phyloP scores from a whole-genome alignment of 1,140 invertebrate species.

The Lasaia peninsularis region DNA sequence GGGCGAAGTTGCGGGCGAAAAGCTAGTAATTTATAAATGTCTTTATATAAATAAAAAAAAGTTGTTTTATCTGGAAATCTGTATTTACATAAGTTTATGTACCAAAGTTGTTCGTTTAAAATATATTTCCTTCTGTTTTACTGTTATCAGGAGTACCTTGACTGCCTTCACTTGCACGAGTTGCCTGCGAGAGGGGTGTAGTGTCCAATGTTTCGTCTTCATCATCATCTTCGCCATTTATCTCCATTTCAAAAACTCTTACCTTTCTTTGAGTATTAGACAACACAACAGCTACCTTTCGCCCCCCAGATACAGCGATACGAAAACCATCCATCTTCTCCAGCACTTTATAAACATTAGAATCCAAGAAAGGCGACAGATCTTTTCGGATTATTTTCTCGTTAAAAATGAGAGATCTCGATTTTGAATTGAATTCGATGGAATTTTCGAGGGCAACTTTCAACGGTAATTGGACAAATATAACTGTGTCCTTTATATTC shows the following conservation, averaged over 20 bases:
- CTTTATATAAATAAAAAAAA: too few relatives aligned
- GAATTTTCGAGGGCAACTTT: conserved; percentile 68
- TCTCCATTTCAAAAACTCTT: conserved; percentile 93
- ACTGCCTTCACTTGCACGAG: conserved; percentile 34
- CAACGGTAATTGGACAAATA: conserved; percentile 83
- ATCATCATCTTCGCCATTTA: conserved; percentile 92
- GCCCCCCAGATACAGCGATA: conserved; percentile 90
- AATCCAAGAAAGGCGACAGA: conserved; percentile 70
- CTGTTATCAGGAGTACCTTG: conserved; percentile 31
- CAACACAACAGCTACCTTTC: conserved; percentile 92
- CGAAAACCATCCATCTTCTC: conserved; percentile 85
- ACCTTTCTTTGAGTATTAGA: conserved; percentile 89
- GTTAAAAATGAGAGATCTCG: conserved; percentile 72
- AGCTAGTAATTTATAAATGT: too few relatives aligned
- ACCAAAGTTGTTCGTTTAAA: background rate
- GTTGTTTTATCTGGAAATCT: too few relatives aligned
- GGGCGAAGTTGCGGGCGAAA: too few relatives aligned
- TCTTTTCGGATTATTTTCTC: conserved; percentile 73
- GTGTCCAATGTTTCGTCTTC: conserved; percentile 81
- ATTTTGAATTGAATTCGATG: conserved; percentile 63
- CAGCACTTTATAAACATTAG: conserved; percentile 78
- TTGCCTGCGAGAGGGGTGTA: conserved; percentile 56
- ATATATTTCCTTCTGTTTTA: conserved; percentile 21
- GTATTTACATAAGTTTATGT: background rate
- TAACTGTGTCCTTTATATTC: conserved; percentile 70